A percentile compares a stretch with the other conserved stretches of the same genome.
Conservation (phyloP, 1,140 invertebrate genomes). For the Drosophila yakuba region DNA sequence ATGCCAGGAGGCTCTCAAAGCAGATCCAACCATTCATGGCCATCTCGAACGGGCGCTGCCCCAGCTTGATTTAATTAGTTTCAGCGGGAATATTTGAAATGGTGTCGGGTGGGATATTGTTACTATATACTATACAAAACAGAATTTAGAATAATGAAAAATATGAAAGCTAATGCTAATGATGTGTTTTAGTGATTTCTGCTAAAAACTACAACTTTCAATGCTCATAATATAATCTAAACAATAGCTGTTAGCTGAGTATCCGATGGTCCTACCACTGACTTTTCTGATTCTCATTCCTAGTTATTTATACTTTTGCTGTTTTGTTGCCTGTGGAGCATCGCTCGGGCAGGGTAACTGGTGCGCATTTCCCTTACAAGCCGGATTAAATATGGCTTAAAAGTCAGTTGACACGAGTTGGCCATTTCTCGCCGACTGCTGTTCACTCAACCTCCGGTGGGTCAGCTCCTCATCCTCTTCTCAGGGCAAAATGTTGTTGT, state of each 20-base stretch:
- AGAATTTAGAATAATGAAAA: no score
- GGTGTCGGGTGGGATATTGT: neutral
- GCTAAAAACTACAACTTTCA: no score
- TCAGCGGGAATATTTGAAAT: neutral
- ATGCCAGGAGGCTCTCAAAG: neutral
- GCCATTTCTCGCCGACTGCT: conserved; percentile 68
- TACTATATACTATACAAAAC: no score
- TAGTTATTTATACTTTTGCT: conserved; percentile 41
- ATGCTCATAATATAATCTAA: no score
- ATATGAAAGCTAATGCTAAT: no score
- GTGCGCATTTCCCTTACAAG: conserved; percentile 69
- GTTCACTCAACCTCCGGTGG: conserved; percentile 16
- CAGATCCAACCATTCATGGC: conserved; percentile 18
- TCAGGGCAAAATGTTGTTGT: conserved; percentile 43
- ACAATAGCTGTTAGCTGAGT: neutral
- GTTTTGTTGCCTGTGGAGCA: conserved; percentile 25
- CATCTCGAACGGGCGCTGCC: neutral
- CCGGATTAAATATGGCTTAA: conserved; percentile 80
- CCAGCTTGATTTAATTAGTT: conserved; percentile 19
- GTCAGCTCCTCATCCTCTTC: conserved; percentile 9
- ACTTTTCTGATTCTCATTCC: neutral
- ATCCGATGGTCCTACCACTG: neutral
- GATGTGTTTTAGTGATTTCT: no score
- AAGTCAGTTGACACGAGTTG: conserved; percentile 81
- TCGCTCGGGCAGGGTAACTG: conserved; percentile 32